phyloP scores from a whole-genome alignment of 1,140 invertebrate species.

The Calephelis virginiensis region DNA sequence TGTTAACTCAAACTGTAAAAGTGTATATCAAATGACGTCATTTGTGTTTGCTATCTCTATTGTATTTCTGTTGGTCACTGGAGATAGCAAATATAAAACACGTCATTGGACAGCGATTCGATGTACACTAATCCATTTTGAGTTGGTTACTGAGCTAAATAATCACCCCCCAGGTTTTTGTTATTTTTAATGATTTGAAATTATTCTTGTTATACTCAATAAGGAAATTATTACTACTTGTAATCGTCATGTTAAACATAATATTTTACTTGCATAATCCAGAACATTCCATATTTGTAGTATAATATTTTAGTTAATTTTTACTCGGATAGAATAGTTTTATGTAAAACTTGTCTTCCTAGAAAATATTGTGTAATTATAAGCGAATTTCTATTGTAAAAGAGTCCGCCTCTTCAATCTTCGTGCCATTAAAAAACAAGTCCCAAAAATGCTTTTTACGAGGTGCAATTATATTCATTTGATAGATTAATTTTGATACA shows the following conservation, averaged over 20 bases:
- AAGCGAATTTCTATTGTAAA: conserved; percentile 1
- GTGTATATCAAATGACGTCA: too few species aligned
- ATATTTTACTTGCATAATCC: neutral
- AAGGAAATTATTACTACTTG: neutral
- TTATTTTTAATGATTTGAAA: too few species aligned
- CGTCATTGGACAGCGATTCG: too few species aligned
- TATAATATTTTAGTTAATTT: conserved; percentile 3
- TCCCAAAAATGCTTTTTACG: conserved; percentile 13
- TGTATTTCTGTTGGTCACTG: too few species aligned
- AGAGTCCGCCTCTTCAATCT: conserved; percentile 8
- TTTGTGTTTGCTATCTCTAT: too few species aligned
- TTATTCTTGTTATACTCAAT: too few species aligned
- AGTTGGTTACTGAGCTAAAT: too few species aligned
- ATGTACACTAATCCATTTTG: too few species aligned
- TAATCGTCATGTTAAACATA: neutral
- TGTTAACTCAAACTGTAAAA: too few species aligned
- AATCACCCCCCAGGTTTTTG: too few species aligned
- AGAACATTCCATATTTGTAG: conserved; percentile 4
- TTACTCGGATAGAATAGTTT: conserved; percentile 2
- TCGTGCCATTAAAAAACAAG: conserved; percentile 11
- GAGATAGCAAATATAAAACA: too few species aligned
- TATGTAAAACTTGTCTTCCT: conserved; percentile 13
- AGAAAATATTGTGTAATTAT: conserved; percentile 15
- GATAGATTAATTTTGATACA: conserved; percentile 12
- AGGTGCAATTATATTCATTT: conserved; percentile 14